These are phyloP conservation scores for Eurosta solidaginis DNA, from an alignment of 1,140 invertebrate genomes.

Conservation along the genomic window DNA sequence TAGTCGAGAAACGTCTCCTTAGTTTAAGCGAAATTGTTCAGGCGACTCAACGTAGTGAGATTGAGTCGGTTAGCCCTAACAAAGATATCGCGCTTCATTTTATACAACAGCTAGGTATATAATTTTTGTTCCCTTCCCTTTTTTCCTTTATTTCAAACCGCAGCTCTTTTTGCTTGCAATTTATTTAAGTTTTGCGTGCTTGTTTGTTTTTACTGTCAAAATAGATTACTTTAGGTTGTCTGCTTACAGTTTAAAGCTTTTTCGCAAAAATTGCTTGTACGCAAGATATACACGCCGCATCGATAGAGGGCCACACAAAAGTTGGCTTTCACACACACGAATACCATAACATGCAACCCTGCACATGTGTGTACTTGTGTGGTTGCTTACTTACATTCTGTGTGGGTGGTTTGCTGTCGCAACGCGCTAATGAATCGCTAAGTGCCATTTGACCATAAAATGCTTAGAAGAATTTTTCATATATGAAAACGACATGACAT, in stretches of 20 bases:
- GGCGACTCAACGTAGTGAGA: too few species aligned
- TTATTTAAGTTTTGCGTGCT: conserved; percentile 2
- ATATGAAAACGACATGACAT: neutral
- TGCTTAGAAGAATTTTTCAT: neutral
- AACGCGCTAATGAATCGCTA: conserved; percentile 16
- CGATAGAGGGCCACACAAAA: too few species aligned
- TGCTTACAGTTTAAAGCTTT: conserved; percentile 26
- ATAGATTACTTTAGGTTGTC: conserved; percentile 23
- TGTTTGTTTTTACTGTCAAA: neutral
- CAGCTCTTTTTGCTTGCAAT: conserved; percentile 4
- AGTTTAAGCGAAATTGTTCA: too few species aligned
- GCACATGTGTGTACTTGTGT: too few species aligned
- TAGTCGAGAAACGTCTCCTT: too few species aligned
- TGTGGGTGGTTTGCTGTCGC: neutral
- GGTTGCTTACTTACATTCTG: too few species aligned
- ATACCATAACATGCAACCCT: too few species aligned
- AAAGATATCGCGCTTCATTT: too few species aligned
- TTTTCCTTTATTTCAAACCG: neutral
- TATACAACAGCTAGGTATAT: too few species aligned
- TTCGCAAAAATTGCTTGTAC: conserved; percentile 6
- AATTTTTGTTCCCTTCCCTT: neutral
- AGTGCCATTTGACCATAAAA: neutral
- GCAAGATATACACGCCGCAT: too few species aligned
- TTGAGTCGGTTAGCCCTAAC: too few species aligned
- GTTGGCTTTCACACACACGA: too few species aligned